phyloP scores from a whole-genome alignment of 2,113 vertebrate genomes.

The Tyrannus savana region DNA sequence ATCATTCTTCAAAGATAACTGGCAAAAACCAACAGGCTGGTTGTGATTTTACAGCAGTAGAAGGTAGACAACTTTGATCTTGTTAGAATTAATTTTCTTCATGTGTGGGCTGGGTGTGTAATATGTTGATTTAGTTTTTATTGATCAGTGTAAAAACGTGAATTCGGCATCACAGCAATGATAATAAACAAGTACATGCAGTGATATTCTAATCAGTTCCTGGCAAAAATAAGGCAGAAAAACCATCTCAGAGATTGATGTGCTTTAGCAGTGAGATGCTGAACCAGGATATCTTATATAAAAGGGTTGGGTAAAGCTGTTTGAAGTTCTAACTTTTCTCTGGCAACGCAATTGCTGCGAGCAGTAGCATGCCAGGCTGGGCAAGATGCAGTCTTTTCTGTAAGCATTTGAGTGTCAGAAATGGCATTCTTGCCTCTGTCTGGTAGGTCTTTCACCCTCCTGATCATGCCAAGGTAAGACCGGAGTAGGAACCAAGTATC shows the following conservation, averaged over 20 bases:
- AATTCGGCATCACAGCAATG: constrained; percentile 45
- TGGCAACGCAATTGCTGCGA: not conserved
- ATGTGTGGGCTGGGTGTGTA: constrained; percentile 58
- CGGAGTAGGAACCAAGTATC: not conserved
- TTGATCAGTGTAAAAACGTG: constrained; percentile 52
- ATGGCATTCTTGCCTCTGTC: not conserved
- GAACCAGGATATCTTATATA: constrained; percentile 9
- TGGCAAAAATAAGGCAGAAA: constrained; percentile 38
- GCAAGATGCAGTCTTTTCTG: not conserved
- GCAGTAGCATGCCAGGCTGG: not conserved
- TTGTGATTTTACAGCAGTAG: constrained; percentile 49
- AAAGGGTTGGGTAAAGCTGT: not conserved
- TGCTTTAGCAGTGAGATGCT: constrained; percentile 10
- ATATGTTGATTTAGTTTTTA: constrained; percentile 50
- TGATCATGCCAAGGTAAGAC: not conserved
- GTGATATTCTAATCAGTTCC: constrained; percentile 54
- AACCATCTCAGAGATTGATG: not conserved
- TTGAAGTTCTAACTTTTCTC: constrained; percentile 40
- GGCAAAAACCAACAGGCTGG: constrained; percentile 1
- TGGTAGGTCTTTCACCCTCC: not conserved
- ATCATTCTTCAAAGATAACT: constrained; percentile 57
- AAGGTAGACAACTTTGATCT: constrained; percentile 59
- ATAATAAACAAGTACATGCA: constrained; percentile 61
- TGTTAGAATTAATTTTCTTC: constrained; percentile 62
- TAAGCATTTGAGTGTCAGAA: not conserved